phyloP scores from a whole-genome alignment of 1,140 invertebrate genomes.

The Microvelia longipes region DNA sequence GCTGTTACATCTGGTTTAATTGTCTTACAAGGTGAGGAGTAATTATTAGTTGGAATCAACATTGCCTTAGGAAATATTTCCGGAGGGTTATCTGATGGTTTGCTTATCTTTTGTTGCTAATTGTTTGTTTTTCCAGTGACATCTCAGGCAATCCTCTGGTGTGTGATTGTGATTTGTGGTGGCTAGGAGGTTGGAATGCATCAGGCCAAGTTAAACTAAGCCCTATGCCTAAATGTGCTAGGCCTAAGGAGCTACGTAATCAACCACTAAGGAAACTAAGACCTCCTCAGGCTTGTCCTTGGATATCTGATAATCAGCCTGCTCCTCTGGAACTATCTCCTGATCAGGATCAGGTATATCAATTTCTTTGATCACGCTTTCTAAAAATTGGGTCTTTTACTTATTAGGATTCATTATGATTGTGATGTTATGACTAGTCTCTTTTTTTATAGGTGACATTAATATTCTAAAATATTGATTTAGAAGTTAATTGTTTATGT shows the following conservation, averaged over 20 bases:
- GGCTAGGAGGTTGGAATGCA: conserved; percentile 59
- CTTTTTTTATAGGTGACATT: no score
- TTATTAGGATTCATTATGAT: no score
- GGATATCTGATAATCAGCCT: conserved; percentile 34
- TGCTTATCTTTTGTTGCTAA: no score
- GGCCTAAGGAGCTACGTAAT: conserved; percentile 47
- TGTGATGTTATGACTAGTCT: no score
- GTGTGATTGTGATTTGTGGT: conserved; percentile 66
- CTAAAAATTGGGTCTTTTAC: no score
- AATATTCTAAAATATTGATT: no score
- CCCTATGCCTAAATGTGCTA: conserved; percentile 53
- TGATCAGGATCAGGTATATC: conserved; percentile 36
- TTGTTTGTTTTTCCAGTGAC: conserved; percentile 39
- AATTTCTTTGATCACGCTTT: not conserved
- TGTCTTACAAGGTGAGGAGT: no score
- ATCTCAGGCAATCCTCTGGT: conserved; percentile 58
- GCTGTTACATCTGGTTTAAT: no score
- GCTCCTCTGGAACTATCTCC: conserved; percentile 45
- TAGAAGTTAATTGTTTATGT: no score
- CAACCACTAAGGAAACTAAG: conserved; percentile 50
- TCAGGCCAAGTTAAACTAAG: conserved; percentile 49
- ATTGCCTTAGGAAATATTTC: no score
- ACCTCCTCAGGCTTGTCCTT: conserved; percentile 33
- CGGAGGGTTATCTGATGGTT: no score
- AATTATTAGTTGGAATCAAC: no score